Conservation (phyloP, 2,113 vertebrate species). For the Passer domesticus region DNA sequence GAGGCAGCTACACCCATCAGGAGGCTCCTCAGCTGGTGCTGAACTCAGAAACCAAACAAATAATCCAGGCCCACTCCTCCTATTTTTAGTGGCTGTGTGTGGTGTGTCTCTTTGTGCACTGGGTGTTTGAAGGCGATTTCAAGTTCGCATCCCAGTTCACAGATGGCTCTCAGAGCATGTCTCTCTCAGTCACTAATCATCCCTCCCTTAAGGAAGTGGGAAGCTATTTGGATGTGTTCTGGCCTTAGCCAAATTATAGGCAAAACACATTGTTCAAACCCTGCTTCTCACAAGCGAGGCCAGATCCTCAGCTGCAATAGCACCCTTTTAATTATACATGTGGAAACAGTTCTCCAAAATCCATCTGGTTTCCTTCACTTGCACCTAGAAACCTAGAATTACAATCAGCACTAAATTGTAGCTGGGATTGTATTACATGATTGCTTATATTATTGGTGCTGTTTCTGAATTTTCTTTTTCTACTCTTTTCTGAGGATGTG, state of each 20-base stretch:
- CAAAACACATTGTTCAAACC: background rate
- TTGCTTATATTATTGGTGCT: background rate
- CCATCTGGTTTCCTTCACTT: background rate
- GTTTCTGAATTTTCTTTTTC: slow-evolving; percentile 7
- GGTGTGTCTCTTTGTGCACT: no score
- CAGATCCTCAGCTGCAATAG: background rate
- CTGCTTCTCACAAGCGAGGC: background rate
- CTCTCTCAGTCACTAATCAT: background rate
- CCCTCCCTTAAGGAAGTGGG: background rate
- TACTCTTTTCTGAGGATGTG: background rate
- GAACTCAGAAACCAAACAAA: background rate
- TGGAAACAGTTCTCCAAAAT: background rate
- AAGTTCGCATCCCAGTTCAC: fast-evolving
- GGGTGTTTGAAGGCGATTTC: background rate
- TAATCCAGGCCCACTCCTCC: background rate
- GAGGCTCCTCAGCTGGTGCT: background rate
- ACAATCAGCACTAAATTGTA: slow-evolving; percentile 33
- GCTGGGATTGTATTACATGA: background rate
- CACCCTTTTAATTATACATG: background rate
- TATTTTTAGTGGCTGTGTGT: fast-evolving
- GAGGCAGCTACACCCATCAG: background rate
- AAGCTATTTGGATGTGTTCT: background rate
- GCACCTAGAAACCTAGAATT: slow-evolving; percentile 21
- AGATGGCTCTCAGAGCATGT: background rate
- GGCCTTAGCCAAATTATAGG: background rate